These are phyloP conservation scores for Pyrocephalus nanus DNA, from an alignment of 2,797 vertebrate genomes.

Conservation along the genomic window DNA sequence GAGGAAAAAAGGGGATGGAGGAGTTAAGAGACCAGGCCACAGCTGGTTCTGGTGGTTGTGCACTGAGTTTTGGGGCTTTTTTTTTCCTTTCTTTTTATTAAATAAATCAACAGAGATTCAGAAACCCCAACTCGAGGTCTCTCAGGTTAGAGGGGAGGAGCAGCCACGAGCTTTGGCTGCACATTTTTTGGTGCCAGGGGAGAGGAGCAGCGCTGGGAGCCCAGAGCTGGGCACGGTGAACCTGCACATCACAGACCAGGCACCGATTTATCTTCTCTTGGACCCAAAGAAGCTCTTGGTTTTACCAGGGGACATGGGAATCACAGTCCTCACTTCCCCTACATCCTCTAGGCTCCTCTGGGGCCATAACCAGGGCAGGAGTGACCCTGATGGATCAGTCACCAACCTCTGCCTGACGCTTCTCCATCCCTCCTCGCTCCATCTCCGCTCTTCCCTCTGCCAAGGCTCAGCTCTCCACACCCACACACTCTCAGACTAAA, in stretches of 20 bases:
- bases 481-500: background rate
- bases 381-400: fast-evolving
- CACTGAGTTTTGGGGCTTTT: background rate
- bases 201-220: background rate
- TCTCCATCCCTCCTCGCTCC: background rate
- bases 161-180: fast-evolving
- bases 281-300: background rate
- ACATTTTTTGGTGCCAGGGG: background rate
- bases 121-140: background rate
- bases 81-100: background rate
- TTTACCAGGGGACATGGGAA: background rate
- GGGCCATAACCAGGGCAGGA: background rate
- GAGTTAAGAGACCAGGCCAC: background rate
- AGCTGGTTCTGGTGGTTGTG: background rate
- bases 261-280: background rate
- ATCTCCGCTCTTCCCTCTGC: background rate
- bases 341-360: background rate
- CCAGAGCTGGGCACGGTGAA: background rate
- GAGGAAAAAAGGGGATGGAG: background rate
- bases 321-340: no score
- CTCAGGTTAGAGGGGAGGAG: background rate
- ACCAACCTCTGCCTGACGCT: background rate
- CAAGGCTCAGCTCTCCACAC: fast-evolving
- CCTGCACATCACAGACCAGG: background rate
- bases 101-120: background rate